Evolutionary conservation across 2,888 invertebrate genomes (phyloP), one percentile per base, ranked within the genome.

Genomic region (Protonemura montana): DNA sequence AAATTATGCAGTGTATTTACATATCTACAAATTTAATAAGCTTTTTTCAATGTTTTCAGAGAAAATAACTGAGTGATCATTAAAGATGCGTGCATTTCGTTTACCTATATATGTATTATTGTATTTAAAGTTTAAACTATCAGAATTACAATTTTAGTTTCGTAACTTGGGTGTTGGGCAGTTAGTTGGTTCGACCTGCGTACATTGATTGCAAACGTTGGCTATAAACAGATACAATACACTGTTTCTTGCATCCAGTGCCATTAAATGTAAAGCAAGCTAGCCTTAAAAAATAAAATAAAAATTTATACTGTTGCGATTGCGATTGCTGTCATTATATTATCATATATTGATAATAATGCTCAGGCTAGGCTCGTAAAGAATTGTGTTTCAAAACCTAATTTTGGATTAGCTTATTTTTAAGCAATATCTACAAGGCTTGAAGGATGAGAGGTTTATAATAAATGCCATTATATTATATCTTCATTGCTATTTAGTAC

Each of bases 51-150:
- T 59, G 21, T 59, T 59, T 59, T 59, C 59, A 21, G 59, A 59
- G 59, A 59, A 35, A 59, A 21, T 59, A 59, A 10, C 59, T 59
- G 35, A 35, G 35, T 35, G 59, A 59, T 59, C 59, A 59, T 59
- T 59, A 59, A 59, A 21, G 13, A 21, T 59, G 59, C 59, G 59
- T 59, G 59, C 59, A 59, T 59, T 59, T 59, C 59, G 21, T 59
- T 59, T 59, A 59, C 59, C 59, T 59, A 59, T 59, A 59, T 59
- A 59, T 59, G 59, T 59, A 59, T 59, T 59, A 59, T 59, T 59
- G 59, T 59, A 59, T 59, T 59, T 59, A 59, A 59, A 59, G 59
- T 59, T 59, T 59, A 59, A 59, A 59, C 59, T 10, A 7, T 59
- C 59, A 59, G 59, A 21, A 59, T 21, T 59, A 59, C 59, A 59